Evolutionary conservation across 2,113 vertebrate genomes (phyloP), one percentile per base, ranked within the genome.

Genomic region (Chaetodon auriga): DNA sequence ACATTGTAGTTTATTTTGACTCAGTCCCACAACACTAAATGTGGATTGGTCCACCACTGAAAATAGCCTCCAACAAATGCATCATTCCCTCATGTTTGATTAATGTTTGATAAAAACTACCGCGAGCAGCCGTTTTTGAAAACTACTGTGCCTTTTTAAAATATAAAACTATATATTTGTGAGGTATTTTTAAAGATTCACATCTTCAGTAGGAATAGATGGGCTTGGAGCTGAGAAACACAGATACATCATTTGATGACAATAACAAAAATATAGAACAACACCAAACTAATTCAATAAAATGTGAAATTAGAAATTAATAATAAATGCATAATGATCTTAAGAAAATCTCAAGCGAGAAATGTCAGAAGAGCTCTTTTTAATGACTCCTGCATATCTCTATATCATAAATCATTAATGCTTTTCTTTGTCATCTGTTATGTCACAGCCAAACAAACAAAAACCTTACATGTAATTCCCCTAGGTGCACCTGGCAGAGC

Each of bases 401-500:
- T 41, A 16, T 36, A 1, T 30, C 30, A 60, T 18, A 2, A 36
- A 23, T 63, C 57, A 3, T 53, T 23, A 64, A 64, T 46, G 48
- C 14, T 63, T 14, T 43, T 35, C 4, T 48, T 3, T 57, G n/a
- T 65, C 14, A 16, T 19, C 48, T 21, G 19, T 21, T 19, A 30
- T 3, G 30, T 30, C 30, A 1, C 30, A 5, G 2, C 25, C 7
- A 65, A 48, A 46, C 45, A 48, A 60, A 62, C 54, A 45, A 6
- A 30, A 46, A 53, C 4, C 13, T 62, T 2, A 36, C 58, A 14
- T 19, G 14, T 5, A 6, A n/a, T 65, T 2, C 13, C 7, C 12
- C 2, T 81, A 98, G 97, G 97, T 45, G 97, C 96, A 9, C 98
- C 98, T 23, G 98, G 98, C 19, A 94, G 98, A 92, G 97, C 97